A percentile compares a stretch with the other conserved stretches of the same genome.
phyloP scores from a whole-genome alignment of 2,113 vertebrate genomes.

The Leptodactylus fuscus region DNA sequence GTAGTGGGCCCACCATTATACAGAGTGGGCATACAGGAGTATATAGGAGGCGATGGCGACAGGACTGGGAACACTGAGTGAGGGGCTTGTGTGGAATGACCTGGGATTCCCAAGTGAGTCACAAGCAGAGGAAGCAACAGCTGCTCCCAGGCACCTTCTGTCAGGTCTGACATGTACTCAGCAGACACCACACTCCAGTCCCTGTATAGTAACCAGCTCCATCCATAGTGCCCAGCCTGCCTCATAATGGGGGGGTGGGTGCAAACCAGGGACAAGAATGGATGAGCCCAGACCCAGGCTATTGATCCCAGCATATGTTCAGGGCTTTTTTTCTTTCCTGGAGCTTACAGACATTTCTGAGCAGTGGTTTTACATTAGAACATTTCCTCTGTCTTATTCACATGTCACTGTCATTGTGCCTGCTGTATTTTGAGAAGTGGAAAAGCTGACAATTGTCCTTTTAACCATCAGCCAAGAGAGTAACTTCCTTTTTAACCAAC shows the following conservation, averaged over 20 bases:
- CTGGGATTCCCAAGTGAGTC: slow-evolving; percentile 45
- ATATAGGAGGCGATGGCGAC: background rate
- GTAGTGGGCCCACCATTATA: background rate
- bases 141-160: slow-evolving; percentile 51
- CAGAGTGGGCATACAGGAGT: background rate
- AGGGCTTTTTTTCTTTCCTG: slow-evolving; percentile 16
- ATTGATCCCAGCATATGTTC: slow-evolving; percentile 35
- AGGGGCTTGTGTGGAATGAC: slow-evolving; percentile 31
- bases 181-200: slow-evolving; percentile 22
- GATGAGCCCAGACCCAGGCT: slow-evolving; percentile 5
- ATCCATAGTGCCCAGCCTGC: slow-evolving; percentile 2
- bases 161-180: slow-evolving; percentile 33
- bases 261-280: slow-evolving; percentile 15
- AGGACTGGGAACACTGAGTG: slow-evolving; percentile 12
- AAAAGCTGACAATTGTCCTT: slow-evolving; percentile 48
- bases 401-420: background rate
- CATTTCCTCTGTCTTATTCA: slow-evolving; percentile 28
- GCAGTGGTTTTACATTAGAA: background rate
- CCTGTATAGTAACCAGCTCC: slow-evolving; percentile 8
- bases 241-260: background rate
- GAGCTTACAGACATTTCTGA: background rate
- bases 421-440: slow-evolving; percentile 41
- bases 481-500: slow-evolving; percentile 13
- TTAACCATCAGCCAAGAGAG: slow-evolving; percentile 15
- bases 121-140: slow-evolving; percentile 36